Percentiles rank a stretch among this genome's conserved stretches.
Evolutionary conservation across 2,797 vertebrate genomes (phyloP).

Genomic region (Perodicticus potto): DNA sequence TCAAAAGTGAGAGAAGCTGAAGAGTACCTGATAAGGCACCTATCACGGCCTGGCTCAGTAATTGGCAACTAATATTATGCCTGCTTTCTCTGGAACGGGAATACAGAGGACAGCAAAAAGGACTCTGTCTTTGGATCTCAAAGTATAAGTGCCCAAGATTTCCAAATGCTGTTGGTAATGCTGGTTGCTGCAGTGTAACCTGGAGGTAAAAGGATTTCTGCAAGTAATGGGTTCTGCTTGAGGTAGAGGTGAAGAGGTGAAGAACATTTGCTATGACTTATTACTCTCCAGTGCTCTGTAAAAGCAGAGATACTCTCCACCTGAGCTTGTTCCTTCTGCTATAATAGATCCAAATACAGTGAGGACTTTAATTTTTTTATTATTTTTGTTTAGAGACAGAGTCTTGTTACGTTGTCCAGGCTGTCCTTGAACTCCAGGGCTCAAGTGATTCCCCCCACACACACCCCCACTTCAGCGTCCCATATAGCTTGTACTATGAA

Average conservation of each 20-base stretch:
- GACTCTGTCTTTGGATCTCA: background rate
- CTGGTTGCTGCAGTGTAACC: fast-evolving
- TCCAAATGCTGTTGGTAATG: background rate
- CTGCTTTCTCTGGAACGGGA: background rate
- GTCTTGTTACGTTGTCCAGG: background rate
- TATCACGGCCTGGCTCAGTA: background rate
- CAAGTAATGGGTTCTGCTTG: no score
- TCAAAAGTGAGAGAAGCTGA: background rate
- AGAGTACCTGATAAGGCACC: background rate
- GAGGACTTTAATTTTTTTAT: background rate
- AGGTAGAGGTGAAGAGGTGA: background rate
- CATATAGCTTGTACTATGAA: background rate
- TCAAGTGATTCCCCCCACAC: background rate
- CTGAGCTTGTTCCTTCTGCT: background rate
- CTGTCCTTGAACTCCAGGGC: background rate
- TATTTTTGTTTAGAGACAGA: background rate
- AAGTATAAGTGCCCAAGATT: background rate
- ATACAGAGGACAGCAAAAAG: background rate
- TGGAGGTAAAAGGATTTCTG: background rate
- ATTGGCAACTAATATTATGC: fast-evolving
- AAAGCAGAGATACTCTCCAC: no score
- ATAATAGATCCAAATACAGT: fast-evolving
- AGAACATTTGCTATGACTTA: background rate
- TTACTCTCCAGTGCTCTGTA: background rate
- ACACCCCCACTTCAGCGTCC: background rate